Percentiles rank a stretch among this genome's conserved stretches.
Evolutionary conservation across 2,797 vertebrate species (phyloP).

Genomic region (Glyptemys insculpta): DNA sequence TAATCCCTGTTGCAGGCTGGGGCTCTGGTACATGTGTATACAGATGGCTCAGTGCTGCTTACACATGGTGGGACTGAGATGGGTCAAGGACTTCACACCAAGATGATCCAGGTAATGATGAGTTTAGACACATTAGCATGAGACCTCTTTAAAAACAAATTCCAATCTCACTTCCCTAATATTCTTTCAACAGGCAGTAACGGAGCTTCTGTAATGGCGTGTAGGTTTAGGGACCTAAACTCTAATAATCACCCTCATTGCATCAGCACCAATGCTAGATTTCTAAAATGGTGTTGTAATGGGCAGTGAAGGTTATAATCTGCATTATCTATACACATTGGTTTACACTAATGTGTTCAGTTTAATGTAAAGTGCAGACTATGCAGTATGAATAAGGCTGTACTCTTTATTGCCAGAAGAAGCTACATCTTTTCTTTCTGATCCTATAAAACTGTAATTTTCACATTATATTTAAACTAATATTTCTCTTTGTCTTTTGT

Average conservation of each 20-base stretch:
- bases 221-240: neutral
- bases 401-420: neutral
- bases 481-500: neutral
- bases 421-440: neutral
- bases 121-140: neutral
- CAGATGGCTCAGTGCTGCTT: slow-evolving; percentile 94
- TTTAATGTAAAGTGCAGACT: neutral
- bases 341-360: neutral
- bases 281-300: neutral
- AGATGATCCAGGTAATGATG: slow-evolving; percentile 91
- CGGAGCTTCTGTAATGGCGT: neutral
- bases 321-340: neutral
- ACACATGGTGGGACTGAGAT: slow-evolving; percentile 96
- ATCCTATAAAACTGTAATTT: neutral
- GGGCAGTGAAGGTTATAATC: neutral
- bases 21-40: slow-evolving; percentile 93
- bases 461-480: neutral
- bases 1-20: slow-evolving; percentile 84
- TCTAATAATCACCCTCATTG: neutral
- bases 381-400: neutral
- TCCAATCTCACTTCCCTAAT: neutral
- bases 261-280: neutral
- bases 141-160: neutral
- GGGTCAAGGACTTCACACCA: slow-evolving; percentile 98
- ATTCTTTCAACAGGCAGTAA: neutral